Base-by-base conservation (phyloP, 2,888 invertebrate species). In the Phortica okadai region DNA sequence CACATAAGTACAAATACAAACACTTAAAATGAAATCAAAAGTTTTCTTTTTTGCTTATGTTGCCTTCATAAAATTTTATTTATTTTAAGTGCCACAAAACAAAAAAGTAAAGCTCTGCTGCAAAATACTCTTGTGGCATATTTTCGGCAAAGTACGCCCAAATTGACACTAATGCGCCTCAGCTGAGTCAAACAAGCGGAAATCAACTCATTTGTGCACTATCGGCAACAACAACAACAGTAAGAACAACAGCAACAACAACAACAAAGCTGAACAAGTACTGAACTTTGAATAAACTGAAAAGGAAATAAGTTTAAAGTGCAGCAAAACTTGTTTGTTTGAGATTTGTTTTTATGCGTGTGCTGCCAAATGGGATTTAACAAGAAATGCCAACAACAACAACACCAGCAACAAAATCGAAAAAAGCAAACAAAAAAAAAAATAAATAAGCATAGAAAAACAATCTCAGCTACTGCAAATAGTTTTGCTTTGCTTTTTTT, bases 241-340 rank as follows among this genome's bases (percentile, higher is more conserved):
- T 21, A 21, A 59, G n/a, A 10, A 10, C 21, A 16, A 50, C 1
- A 5, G 56, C n/a, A 56, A 14, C 56, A 56, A 56, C 56, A 16
- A 14, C 56, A 16, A 6, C 56, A 14, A 56, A 56, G 16, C 16
- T 16, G n/a, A 33, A 33, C 33, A 33, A 33, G 33, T 33, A 62
- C 4, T 25, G 62, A 62, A 16, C 25, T 25, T 45, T 7, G 69
- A 21, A 64, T 3, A 56, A 54, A 33, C 16, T 64, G 33, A 21
- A 42, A 54, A 54, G 25, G 11, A 85, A 82, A 82, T 83, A 86
- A 84, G 83, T 83, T 87, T 81, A 80, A 87, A 81, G 83, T 83
- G 59, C 44, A 69, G 70, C 70, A 72, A 69, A 69, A 54, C 41
- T 72, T 56, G 25, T 72, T 56, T n/a, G 67, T 67, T 72, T 16